Conservation (phyloP, 2,113 vertebrate genomes). For the Psilopsiagon aurifrons region DNA sequence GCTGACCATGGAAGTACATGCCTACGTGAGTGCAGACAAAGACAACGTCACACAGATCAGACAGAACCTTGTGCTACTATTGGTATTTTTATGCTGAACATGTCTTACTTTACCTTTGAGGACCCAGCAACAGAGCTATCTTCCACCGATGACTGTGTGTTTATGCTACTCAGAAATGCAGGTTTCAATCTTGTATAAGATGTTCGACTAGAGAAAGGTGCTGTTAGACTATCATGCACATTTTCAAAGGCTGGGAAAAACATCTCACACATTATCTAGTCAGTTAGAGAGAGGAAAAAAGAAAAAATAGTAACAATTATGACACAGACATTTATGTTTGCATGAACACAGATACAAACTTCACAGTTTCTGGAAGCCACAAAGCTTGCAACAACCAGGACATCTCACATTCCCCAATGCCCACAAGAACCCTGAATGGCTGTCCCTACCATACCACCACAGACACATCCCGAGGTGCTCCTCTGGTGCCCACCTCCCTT, state of each 20-base stretch:
- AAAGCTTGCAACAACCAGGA: neutral
- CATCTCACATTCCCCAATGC: neutral
- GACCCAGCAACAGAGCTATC: constrained; percentile 66
- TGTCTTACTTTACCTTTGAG: constrained; percentile 78
- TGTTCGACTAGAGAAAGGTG: constrained; percentile 77
- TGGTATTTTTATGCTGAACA: neutral
- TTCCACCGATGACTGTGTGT: constrained; percentile 56
- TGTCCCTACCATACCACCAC: neutral
- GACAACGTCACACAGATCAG: neutral
- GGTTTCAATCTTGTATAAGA: constrained; percentile 81
- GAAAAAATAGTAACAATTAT: neutral
- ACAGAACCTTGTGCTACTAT: neutral
- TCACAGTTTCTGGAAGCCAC: neutral
- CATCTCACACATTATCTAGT: constrained; percentile 88
- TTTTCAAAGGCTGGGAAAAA: constrained; percentile 90
- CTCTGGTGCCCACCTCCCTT: neutral
- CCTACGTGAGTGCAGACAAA: neutral
- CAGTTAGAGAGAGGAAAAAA: neutral
- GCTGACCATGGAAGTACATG: neutral
- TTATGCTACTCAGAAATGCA: constrained; percentile 76
- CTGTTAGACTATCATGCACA: constrained; percentile 74
- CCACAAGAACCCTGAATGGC: neutral
- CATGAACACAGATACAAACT: neutral
- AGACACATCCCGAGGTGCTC: neutral
- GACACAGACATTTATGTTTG: neutral